Evolutionary conservation across 2,888 invertebrate species (phyloP), one percentile per base, ranked within the genome.

Genomic region (Selenia dentaria): DNA sequence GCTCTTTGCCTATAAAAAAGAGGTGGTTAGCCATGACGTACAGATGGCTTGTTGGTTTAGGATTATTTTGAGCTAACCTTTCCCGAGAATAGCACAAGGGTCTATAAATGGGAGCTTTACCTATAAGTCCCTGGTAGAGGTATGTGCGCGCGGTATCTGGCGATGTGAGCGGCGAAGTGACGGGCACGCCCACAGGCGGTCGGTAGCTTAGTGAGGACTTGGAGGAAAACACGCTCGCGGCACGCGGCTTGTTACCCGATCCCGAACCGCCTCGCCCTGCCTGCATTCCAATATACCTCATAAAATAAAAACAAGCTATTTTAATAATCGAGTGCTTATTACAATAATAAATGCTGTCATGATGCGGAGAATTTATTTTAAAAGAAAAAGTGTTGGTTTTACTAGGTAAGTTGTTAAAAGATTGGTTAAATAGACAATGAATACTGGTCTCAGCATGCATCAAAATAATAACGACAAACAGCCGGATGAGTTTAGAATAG

Each of bases 101-200:
- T n/a, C n/a, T n/a, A n/a, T n/a, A n/a, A n/a, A n/a, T n/a, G n/a
- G n/a, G n/a, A n/a, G n/a, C n/a, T 14, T 38, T 92, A 70, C 94
- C 94, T 57, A 94, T 82, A 38, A 94, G 85, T 70, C 98, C 97
- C 86, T 99, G 98, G 77, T 97, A 99, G 5, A 99, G 89, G 75
- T 99, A 99, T 0, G 96, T 97, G 54, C 98, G 92, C 0, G 96
- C 94, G 13, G 95, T 94, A 59, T 98, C 98, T 0, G 98, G 97
- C 41, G 97, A 98, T 0, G 96, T 96, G n/a, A 96, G 94, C 0
- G 96, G 94, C 2, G 96, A 95, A 8, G 95, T 96, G 54, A 96
- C 95, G 29, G 96, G 94, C 67, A 97, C 93, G 1, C 79, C 79
- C 2, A 64, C 69, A 0, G 38, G 97, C 95, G 97, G 98, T 3